These are phyloP conservation scores for Fregetta grallaria DNA, from an alignment of 2,113 vertebrate genomes.

Conservation along the genomic window DNA sequence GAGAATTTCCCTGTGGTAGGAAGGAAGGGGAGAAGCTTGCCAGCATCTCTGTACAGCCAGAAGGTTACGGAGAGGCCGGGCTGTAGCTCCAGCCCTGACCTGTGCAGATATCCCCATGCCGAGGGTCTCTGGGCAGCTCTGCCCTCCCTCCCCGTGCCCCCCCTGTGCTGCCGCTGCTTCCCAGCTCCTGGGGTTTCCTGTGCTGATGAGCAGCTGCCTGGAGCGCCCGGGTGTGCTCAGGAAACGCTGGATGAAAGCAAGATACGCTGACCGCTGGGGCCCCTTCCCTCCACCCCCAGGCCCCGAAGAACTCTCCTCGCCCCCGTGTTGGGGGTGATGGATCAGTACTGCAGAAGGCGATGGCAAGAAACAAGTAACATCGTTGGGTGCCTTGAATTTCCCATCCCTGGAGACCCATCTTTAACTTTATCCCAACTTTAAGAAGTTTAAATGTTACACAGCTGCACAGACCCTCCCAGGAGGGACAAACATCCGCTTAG, in stretches of 20 bases:
- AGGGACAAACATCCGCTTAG: neutral
- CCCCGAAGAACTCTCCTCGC: fast-evolving
- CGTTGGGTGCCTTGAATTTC: neutral
- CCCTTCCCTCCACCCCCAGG: neutral
- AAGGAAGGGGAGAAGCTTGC: neutral
- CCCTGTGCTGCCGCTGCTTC: neutral
- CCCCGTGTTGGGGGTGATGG: neutral
- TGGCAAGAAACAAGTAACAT: neutral
- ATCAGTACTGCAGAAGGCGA: neutral
- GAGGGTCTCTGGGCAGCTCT: neutral
- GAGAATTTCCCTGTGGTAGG: neutral
- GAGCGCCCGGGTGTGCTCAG: neutral
- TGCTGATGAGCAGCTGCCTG: neutral
- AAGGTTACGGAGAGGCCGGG: neutral
- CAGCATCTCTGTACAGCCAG: neutral
- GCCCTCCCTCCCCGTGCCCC: neutral
- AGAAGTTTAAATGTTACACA: neutral
- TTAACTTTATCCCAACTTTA: neutral
- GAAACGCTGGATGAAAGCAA: neutral
- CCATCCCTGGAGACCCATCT: neutral
- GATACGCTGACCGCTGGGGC: neutral
- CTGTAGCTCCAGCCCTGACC: neutral
- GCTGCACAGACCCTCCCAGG: neutral
- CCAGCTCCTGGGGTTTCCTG: neutral
- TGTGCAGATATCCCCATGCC: neutral